phyloP scores from a whole-genome alignment of 2,797 vertebrate species.

The Cyclura pinguis region DNA sequence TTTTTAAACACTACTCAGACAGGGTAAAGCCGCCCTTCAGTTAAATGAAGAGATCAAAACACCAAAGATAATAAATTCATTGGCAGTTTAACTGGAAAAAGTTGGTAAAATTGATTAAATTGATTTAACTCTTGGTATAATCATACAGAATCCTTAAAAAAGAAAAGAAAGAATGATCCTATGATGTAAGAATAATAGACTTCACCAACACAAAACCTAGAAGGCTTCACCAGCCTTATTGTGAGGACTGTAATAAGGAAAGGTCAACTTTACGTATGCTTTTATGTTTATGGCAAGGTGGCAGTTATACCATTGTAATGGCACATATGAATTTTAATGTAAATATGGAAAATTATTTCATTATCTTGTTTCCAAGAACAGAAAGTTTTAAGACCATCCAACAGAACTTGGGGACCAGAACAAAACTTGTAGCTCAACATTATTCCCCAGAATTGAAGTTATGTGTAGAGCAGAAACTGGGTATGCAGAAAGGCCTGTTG shows the following conservation, averaged over 20 bases:
- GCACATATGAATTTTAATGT: neutral
- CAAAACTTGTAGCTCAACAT: neutral
- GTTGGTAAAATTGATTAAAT: neutral
- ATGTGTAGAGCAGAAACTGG: neutral
- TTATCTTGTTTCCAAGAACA: neutral
- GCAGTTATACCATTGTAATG: neutral
- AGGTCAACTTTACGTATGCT: neutral
- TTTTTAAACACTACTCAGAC: neutral
- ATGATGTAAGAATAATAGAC: neutral
- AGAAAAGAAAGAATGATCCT: neutral
- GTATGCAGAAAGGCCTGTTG: neutral
- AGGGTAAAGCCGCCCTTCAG: neutral
- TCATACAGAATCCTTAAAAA: neutral
- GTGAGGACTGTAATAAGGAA: neutral
- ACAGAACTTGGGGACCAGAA: neutral
- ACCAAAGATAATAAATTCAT: neutral
- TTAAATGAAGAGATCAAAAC: neutral
- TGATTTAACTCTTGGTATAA: neutral
- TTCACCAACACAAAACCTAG: neutral
- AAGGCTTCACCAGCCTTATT: neutral
- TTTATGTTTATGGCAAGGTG: neutral
- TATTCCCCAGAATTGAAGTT: neutral
- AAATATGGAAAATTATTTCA: neutral
- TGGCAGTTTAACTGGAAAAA: neutral
- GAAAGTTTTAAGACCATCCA: neutral